Evolutionary conservation across 2,888 invertebrate genomes (phyloP).

Genomic region (Brenthis hecate): DNA sequence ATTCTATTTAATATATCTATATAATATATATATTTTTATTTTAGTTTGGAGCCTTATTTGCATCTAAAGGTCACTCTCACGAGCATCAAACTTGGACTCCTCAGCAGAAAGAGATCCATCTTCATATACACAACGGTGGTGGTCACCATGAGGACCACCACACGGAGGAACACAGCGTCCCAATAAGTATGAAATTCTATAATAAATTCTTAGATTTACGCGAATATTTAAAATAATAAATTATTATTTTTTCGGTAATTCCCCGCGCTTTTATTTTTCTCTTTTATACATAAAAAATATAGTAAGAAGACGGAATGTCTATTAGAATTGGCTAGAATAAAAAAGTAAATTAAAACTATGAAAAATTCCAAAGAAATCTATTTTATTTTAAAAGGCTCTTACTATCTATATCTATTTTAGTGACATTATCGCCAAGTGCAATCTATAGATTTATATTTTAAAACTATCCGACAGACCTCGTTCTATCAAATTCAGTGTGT

Average conservation of each 20-base stretch:
- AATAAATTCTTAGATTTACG: conserved; percentile 26
- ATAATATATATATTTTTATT: conserved; percentile 32
- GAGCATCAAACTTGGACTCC: conserved; percentile 56
- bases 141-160: conserved; percentile 29
- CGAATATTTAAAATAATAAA: conserved; percentile 23
- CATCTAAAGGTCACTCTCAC: conserved; percentile 52
- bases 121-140: conserved; percentile 71
- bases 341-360: no score
- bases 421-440: no score
- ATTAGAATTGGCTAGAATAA: no score
- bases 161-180: conserved; percentile 44
- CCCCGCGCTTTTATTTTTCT: neutral
- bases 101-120: conserved; percentile 72
- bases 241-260: neutral
- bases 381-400: no score
- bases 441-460: no score
- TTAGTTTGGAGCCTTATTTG: conserved; percentile 67
- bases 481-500: no score
- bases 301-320: no score
- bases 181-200: conserved; percentile 40
- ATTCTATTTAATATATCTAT: neutral
- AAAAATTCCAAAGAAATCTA: no score
- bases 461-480: no score
- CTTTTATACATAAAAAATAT: no score
- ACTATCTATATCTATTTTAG: no score